Conservation (phyloP, 2,797 vertebrate genomes). For the Mareca strepera region DNA sequence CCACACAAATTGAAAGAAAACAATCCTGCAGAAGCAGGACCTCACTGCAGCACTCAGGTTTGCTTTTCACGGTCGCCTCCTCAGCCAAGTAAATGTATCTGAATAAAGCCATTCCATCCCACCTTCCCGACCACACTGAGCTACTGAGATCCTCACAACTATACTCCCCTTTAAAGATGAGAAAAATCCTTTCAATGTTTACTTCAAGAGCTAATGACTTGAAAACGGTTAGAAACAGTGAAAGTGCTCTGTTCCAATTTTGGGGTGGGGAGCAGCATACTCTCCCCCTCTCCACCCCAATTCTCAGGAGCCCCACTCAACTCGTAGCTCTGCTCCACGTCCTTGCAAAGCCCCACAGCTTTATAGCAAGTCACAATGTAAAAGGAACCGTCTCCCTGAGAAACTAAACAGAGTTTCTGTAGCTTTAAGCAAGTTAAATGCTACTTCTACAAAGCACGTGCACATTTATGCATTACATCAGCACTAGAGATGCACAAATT, state of each 20-base stretch:
- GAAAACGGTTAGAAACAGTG: not conserved
- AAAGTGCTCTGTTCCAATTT: not conserved
- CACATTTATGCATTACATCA: accelerated
- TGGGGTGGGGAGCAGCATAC: accelerated
- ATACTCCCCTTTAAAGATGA: not conserved
- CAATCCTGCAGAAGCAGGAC: not conserved
- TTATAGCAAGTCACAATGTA: not conserved
- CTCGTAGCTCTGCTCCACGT: not conserved
- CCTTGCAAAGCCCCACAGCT: accelerated
- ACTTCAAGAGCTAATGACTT: not conserved
- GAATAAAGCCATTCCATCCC: not conserved
- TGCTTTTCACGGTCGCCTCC: not conserved
- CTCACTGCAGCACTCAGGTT: not conserved
- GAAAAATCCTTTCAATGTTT: not conserved
- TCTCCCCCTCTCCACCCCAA: not conserved
- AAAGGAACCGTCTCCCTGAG: not conserved
- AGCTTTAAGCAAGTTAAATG: not conserved
- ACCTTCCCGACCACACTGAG: not conserved
- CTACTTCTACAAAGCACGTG: not conserved
- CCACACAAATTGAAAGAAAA: not conserved
- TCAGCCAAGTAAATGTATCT: not conserved
- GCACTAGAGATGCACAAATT: not conserved
- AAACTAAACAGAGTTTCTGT: not conserved
- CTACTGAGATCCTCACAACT: not conserved
- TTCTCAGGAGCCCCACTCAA: not conserved